Base-by-base conservation (phyloP, 2,113 vertebrate species). In the Thamnophis sirtalis region DNA sequence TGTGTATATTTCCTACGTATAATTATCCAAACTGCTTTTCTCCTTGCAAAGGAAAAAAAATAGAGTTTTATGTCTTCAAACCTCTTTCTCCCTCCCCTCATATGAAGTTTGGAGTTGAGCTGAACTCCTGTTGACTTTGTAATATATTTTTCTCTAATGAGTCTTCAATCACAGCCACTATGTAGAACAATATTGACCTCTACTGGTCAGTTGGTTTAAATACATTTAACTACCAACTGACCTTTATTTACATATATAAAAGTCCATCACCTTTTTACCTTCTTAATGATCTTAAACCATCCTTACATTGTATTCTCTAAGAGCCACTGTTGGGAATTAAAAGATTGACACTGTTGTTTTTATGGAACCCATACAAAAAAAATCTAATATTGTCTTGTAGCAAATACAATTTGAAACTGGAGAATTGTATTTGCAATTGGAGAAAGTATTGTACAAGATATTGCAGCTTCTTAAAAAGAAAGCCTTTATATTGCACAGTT, bases 111-210 rank as follows among this genome's bases (percentile, higher is more conserved):
- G 33, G 33, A 80, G 33, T 7, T 80, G 68, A 38, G 68, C 68
- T 80, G 68, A 80, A 80, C 68, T 73, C 6, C 15, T 80, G 68
- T 80, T 38, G 73, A 43, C 17, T 80, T 68, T 21, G 17, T 80
- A 9, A 43, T 43, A 7, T 80, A 43, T 80, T 80, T 80, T 80
- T 38, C 33, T 80, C 21, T 80, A 43, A 1, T 0, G 1, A 22
- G 19, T 33, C 11, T 60, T 91, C n/a, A 13, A 28, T 28, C 55
- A 9, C 13, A 80, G 63, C 60, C 86, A 56, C 54, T 95, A 73
- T 24, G 54, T 2, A 33, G 53, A 48, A 95, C 92, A 91, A 48
- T 58, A 96, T 93, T 93, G 94, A 95, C 92, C 91, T 91, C 96
- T 93, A 89, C 91, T 96, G 95, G 95, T 73, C 93, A 63, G 6